Evolutionary conservation across 2,888 invertebrate species (phyloP).

Genomic region (Orthonevra nobilis): DNA sequence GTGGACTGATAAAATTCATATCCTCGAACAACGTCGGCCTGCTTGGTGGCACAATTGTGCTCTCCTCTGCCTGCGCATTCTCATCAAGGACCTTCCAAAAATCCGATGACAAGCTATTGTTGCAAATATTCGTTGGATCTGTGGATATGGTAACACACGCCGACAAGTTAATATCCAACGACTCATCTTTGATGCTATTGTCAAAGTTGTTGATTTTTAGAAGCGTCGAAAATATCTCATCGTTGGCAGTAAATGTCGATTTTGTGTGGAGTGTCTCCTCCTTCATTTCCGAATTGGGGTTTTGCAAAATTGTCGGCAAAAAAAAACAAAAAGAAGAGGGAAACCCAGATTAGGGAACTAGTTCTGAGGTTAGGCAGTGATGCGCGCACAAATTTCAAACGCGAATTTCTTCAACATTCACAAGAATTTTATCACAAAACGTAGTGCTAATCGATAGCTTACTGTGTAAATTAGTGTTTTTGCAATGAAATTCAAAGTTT

Average conservation of each 20-base stretch:
- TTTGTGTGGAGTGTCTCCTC: constrained; percentile 52
- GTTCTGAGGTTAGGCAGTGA: constrained; percentile 53
- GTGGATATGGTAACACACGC: constrained; percentile 79
- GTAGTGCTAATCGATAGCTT: constrained; percentile 17
- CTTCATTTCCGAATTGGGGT: constrained; percentile 59
- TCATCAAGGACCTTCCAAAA: constrained; percentile 79
- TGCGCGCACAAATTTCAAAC: constrained; percentile 56
- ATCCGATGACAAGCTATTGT: constrained; percentile 78
- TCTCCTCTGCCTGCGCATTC: constrained; percentile 74
- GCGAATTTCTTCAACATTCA: constrained; percentile 27
- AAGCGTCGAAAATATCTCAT: constrained; percentile 78
- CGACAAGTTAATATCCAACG: constrained; percentile 78
- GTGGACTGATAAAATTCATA: constrained; percentile 49
- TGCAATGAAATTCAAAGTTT: constrained; percentile 68
- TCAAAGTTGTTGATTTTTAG: constrained; percentile 79
- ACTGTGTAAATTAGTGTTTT: constrained; percentile 69
- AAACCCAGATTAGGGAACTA: constrained; percentile 18
- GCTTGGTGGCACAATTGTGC: constrained; percentile 15
- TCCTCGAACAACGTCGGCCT: constrained; percentile 27
- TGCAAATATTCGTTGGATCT: constrained; percentile 75
- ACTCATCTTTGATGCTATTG: constrained; percentile 79
- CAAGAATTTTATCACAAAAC: constrained; percentile 24
- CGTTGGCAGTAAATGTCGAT: constrained; percentile 71
- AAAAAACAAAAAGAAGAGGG: no score
- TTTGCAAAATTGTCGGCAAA: constrained; percentile 27